Evolutionary conservation across 2,113 vertebrate genomes (phyloP).

Genomic region (Oreochromis aureus): DNA sequence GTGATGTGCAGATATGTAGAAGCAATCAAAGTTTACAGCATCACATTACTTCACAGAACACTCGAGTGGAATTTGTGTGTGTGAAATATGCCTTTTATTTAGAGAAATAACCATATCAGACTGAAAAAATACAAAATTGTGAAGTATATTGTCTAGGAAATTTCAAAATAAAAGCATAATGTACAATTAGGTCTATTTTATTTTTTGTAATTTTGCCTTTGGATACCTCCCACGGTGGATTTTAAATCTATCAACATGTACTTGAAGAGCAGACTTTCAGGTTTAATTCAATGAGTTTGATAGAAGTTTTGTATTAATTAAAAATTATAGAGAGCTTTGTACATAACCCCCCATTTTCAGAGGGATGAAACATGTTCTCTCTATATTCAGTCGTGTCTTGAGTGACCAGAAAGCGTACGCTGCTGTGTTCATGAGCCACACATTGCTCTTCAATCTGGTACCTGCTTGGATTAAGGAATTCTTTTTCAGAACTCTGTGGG

Average conservation of each 20-base stretch:
- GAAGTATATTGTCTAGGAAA: fast-evolving
- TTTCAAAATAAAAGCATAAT: not conserved
- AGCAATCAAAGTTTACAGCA: not conserved
- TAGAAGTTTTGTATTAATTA: fast-evolving
- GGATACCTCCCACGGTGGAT: fast-evolving
- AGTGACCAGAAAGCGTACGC: not conserved
- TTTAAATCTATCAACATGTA: not conserved
- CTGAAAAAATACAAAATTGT: fast-evolving
- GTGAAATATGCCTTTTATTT: not conserved
- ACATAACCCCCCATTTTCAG: not conserved
- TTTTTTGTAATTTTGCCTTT: not conserved
- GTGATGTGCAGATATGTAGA: not conserved
- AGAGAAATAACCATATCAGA: not conserved
- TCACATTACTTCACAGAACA: not conserved
- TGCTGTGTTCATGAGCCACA: not conserved
- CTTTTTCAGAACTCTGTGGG: fast-evolving
- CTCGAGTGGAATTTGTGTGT: fast-evolving
- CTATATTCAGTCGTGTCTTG: not conserved
- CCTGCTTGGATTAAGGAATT: not conserved
- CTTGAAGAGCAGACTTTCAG: not conserved
- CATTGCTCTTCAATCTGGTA: not conserved
- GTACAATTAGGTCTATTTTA: not conserved
- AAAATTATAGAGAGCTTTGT: not conserved
- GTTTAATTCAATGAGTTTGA: not conserved
- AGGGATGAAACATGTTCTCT: not conserved